Evolutionary conservation across 2,888 invertebrate genomes (phyloP), one percentile per base, ranked within the genome.

Genomic region (Carcina quercana): DNA sequence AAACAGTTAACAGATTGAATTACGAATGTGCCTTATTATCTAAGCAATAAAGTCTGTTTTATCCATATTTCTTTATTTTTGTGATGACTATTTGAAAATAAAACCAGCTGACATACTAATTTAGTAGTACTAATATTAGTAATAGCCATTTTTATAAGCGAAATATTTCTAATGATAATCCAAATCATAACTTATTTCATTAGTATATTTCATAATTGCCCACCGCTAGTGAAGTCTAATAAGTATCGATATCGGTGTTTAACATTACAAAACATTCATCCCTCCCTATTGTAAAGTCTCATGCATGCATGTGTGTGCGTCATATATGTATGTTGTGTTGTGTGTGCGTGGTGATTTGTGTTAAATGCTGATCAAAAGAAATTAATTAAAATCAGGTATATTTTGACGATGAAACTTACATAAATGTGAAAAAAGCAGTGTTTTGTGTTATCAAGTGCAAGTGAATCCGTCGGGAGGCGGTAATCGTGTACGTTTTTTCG

Each of bases 291-390:
- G 30, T 31, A 40, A n/a, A 21, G 13, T 24, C 11, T 28, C 15
- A 29, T 13, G 10, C 28, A 14, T 32, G 30, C 13, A 25, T 30
- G 30, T 38, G 69, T 70, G 69, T 70, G 67, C 63, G 11, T 12
- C 5, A 39, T 42, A 38, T 60, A 68, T 69, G 67, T 80, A 69
- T 78, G 75, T 82, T 79, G 74, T 82, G 80, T 82, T 79, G 78
- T 83, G 83, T 82, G 84, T 84, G 82, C 83, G 82, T 83, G 84
- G 84, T 82, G 82, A 85, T 84, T 84, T 84, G 84, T 82, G 78
- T 79, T 83, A 72, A 65, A 82, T 72, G 84, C 79, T 83, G 75
- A 78, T 80, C 70, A 79, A 78, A 78, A 80, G 72, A 79, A 78
- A 80, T 55, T 68, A 67, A 60, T 45, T 45, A 59, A 66, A 83